Base-by-base conservation (phyloP, 1,140 invertebrate genomes). In the Brachionus plicatilis region DNA sequence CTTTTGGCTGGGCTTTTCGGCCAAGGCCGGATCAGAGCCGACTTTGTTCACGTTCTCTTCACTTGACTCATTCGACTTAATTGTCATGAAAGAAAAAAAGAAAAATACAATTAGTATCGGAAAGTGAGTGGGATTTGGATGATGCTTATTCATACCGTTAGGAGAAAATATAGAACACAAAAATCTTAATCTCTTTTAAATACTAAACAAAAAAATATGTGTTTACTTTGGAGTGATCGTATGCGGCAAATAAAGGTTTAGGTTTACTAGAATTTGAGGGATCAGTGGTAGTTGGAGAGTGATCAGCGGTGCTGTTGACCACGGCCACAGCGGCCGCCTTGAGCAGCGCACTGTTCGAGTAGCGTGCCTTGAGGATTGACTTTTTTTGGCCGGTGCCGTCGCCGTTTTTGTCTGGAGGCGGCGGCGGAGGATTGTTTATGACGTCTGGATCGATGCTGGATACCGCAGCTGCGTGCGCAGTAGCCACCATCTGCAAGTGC, bases 231-330 rank as follows among this genome's bases (percentile, higher is more conserved):
- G 72, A 50, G 11, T 29, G 72, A 76, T 76, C 72, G 47, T 76
- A 76, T 50, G 72, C 72, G 24, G 72, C 72, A 76, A 76, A 76
- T 76, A 76, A 76, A 50, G 72, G 72, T 76, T 76, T 76, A 76
- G 72, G 72, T 76, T 76, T 76, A 76, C 68, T 72, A 72, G 68
- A 41, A 72, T 50, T 76, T 45, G 70, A 45, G 12, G 70, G 14
- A 24, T 76, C 72, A 29, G 20, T 37, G 6, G 33, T 76, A 12
- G n/a, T 17, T 43, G 8, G 14, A 5, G 33, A n/a, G 14, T 75
- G 3, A 17, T 75, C 70, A 75, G 56, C 27, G 56, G 12, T 70
- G 41, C 33, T 50, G 17, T 29, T 37, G 17, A 33, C 72, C 0
- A 76, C 72, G 9, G 72, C 72, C 4, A 50, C 43, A 3, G 72